Evolutionary conservation across 2,888 invertebrate genomes (phyloP), one percentile per base, ranked within the genome.

Genomic region (Incurvaria masculella): DNA sequence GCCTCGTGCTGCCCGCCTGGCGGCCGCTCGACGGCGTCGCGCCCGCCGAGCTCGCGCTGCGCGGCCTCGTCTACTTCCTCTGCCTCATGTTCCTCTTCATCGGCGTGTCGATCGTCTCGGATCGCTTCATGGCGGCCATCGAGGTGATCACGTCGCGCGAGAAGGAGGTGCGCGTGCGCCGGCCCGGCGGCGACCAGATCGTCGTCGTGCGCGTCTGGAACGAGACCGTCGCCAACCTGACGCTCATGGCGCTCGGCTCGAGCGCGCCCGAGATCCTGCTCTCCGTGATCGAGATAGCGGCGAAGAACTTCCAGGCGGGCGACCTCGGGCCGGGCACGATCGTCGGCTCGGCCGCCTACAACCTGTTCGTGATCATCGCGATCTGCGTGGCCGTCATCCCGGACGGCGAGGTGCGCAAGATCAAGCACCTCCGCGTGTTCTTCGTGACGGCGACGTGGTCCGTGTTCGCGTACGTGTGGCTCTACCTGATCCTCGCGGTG

Each of bases 121-220:
- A 99, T 69, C 88, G 97, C 51, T 99, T 99, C 79, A 99, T 99
- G 99, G 95, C 96, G 40, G 91, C 97, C 60, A 99, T 99, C 67
- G 99, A 99, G 82, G 97, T 96, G 57, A 99, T 99, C 68, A 99
- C 98, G 46, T 97, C 97, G 1, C 90, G 96, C 68, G 98, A 99
- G 69, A 91, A 94, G 61, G 94, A 96, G 69, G 89, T 99, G 61
- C 87, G 89, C 60, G 89, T 99, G 51, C 91, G 92, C 62, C 89
- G 91, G 55, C 87, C 91, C 54, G 91, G 91, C 61, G 93, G 94
- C 52, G 92, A 94, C 52, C 92, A 95, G 63, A 90, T 92, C 57
- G 82, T 98, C 41, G 89, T 89, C 45, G 97, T 99, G 16, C 83
- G 97, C 50, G 91, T 99, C 50, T 99, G 99, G 99, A 99, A 99